Conservation (phyloP, 2,113 vertebrate genomes). For the Prionailurus bengalensis region DNA sequence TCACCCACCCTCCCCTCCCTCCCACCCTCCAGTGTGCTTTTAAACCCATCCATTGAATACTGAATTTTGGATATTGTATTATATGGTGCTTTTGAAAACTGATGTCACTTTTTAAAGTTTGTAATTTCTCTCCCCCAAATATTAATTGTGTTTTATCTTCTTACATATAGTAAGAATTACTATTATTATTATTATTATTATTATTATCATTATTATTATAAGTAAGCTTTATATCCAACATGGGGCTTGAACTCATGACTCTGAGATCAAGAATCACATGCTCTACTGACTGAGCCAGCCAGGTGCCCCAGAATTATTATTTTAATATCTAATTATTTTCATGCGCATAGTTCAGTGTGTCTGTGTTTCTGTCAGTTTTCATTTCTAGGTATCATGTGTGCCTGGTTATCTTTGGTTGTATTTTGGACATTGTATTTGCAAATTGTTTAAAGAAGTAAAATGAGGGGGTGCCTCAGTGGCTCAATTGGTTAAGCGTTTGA, state of each 20-base stretch:
- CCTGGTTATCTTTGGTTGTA: neutral
- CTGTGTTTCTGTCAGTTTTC: slow-evolving; percentile 19
- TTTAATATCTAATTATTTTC: neutral
- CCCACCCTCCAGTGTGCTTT: neutral
- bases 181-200: neutral
- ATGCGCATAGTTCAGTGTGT: neutral
- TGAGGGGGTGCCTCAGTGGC: neutral
- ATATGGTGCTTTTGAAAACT: slow-evolving; percentile 44
- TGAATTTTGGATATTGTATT: slow-evolving; percentile 3
- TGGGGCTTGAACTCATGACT: neutral
- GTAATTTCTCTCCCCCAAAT: neutral
- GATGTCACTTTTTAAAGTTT: neutral
- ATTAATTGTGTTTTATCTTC: neutral
- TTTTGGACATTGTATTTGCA: neutral
- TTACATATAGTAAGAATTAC: neutral
- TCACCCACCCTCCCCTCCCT: no score
- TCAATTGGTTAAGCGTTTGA: no score
- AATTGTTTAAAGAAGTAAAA: neutral
- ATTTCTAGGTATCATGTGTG: neutral
- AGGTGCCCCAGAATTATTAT: neutral
- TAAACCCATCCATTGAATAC: neutral
- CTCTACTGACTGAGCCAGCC: neutral
- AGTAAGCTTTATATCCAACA: neutral
- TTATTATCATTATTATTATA: neutral
- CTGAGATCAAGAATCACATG: neutral